A percentile compares a stretch with the other conserved stretches of the same genome.
phyloP scores from a whole-genome alignment of 2,888 invertebrate species.

The Drosophila mimica region DNA sequence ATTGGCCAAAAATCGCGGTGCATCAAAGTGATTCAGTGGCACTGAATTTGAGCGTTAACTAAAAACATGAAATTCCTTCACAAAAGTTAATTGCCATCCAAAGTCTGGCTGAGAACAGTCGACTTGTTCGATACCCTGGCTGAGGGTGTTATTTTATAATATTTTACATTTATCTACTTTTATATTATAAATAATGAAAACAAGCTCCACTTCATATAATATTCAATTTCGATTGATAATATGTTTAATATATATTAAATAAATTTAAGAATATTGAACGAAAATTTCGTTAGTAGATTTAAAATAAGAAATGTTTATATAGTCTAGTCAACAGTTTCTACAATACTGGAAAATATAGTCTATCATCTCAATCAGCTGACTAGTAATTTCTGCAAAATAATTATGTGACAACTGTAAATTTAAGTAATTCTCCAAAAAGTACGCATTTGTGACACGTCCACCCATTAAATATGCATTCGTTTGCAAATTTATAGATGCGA shows the following conservation, averaged over 20 bases:
- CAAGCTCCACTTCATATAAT: neutral
- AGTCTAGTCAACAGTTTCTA: neutral
- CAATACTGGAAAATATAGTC: neutral
- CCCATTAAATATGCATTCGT: constrained; percentile 30
- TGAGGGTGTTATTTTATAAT: neutral
- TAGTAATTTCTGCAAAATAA: neutral
- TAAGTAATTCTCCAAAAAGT: neutral
- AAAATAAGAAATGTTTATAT: neutral
- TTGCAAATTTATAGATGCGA: constrained; percentile 14
- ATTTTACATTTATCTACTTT: neutral
- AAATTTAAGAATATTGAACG: too few species aligned
- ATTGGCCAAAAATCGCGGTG: constrained; percentile 23
- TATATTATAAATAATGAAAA: too few species aligned
- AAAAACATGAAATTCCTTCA: constrained; percentile 2
- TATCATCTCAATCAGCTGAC: neutral
- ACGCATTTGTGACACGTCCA: neutral
- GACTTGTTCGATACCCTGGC: neutral
- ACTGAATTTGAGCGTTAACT: neutral
- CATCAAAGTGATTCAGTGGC: neutral
- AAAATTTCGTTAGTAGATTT: too few species aligned
- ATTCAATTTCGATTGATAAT: neutral
- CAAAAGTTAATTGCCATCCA: neutral
- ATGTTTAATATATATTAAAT: neutral
- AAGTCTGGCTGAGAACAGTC: neutral
- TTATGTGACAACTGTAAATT: constrained; percentile 7